These are phyloP conservation scores for Gobius niger DNA, from an alignment of 2,113 vertebrate genomes.

Conservation along the genomic window DNA sequence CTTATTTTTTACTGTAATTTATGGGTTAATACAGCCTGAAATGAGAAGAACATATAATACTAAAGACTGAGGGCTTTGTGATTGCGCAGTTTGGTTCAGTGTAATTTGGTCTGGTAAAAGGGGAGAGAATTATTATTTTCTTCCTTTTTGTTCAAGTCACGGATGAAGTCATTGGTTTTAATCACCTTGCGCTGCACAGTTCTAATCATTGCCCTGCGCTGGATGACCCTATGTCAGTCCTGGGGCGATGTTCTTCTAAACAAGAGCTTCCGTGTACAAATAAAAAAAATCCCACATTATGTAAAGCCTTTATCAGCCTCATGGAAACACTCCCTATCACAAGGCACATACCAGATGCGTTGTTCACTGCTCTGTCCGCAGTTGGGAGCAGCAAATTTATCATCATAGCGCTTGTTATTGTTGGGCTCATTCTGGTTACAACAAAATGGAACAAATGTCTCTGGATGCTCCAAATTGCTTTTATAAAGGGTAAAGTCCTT, in stretches of 20 bases:
- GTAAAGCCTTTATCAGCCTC: constrained; percentile 24
- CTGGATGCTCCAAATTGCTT: neutral
- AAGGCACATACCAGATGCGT: constrained; percentile 3
- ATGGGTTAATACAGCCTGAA: too few species aligned
- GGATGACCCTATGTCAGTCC: constrained; percentile 57
- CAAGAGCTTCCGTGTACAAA: constrained; percentile 53
- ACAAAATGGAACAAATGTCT: neutral
- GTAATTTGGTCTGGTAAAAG: constrained; percentile 20
- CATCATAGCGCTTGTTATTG: constrained; percentile 2
- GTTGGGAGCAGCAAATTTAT: constrained; percentile 1
- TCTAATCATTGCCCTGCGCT: constrained; percentile 35
- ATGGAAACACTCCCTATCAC: constrained; percentile 10
- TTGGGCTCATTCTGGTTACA: neutral
- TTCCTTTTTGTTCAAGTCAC: too few species aligned
- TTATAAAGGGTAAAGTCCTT: neutral
- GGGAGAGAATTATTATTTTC: too few species aligned
- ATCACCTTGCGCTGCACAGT: constrained; percentile 4
- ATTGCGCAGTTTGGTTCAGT: constrained; percentile 28
- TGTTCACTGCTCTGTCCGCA: constrained; percentile 3
- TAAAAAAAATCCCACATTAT: constrained; percentile 44
- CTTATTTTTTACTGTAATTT: too few species aligned
- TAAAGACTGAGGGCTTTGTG: constrained; percentile 18
- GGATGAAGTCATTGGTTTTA: constrained; percentile 36
- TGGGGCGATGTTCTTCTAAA: constrained; percentile 59
- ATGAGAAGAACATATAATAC: constrained; percentile 11